Base-by-base conservation (phyloP, 2,113 vertebrate genomes). In the Burhinus bistriatus region DNA sequence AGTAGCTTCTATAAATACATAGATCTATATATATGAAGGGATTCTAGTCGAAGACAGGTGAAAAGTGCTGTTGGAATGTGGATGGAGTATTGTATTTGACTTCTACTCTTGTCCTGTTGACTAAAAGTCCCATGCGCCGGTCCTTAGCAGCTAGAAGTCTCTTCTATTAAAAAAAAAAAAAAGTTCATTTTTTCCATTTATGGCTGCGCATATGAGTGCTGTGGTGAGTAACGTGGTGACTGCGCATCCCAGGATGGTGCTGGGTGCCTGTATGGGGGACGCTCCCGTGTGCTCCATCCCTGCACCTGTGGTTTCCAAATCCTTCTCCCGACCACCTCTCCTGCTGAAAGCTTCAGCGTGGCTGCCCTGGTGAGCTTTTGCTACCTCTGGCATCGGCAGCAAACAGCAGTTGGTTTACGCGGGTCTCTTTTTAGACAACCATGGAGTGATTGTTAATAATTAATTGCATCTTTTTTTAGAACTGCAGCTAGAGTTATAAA, bases 291-390 rank as follows among this genome's bases (percentile, higher is more conserved):
- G 42, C 47, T 87, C 22, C 20, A 10, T 54, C 34, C 34, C 61
- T 42, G 6, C 26, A 2, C 29, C 34, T n/a, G 9, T 0, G 0
- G 0, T 36, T 38, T 20, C 75, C 1, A 0, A 11, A 22, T 22
- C n/a, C 17, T 40, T n/a, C 6, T 57, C 38, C 70, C 23, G 59
- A 49, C 27, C 54, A 22, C 12, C 17, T 25, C 22, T 64, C n/a
- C 52, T 36, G 25, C 34, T 9, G 11, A 30, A 15, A 59, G 49
- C 83, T 40, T 15, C 12, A 2, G 34, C 0, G 0, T 1, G 2
- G 32, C 32, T 21, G 25, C 34, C 16, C 22, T 27, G 26, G 19
- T 64, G 58, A 69, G 73, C 42, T 55, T 34, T 51, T 54, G 42
- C 62, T 51, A 0, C 19, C 8, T 4, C 45, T 36, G 70, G 15